Conservation (phyloP, 1,140 invertebrate genomes). For the Maniola jurtina region DNA sequence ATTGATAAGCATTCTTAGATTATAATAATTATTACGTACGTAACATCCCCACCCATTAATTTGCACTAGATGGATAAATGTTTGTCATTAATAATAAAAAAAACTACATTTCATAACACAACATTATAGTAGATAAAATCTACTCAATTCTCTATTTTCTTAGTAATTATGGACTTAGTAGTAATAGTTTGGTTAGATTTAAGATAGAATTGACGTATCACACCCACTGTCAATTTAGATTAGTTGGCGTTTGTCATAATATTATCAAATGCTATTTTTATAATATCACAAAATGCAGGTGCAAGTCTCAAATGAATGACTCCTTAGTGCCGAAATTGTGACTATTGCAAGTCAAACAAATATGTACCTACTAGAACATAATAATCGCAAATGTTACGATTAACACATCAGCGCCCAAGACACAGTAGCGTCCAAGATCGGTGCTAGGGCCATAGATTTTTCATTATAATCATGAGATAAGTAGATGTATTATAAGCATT, state of each 20-base stretch:
- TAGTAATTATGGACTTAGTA: constrained; percentile 53
- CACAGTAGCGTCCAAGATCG: too few relatives aligned
- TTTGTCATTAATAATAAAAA: constrained; percentile 48
- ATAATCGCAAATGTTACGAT: too few relatives aligned
- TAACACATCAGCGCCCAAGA: too few relatives aligned
- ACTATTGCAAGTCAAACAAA: too few relatives aligned
- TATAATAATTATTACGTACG: constrained; percentile 34
- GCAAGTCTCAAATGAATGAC: constrained; percentile 64
- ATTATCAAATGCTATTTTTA: constrained; percentile 44
- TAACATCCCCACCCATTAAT: constrained; percentile 50
- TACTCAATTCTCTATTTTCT: constrained; percentile 58
- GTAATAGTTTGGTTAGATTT: constrained; percentile 50
- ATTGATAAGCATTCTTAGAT: constrained; percentile 58
- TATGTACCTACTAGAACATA: too few relatives aligned
- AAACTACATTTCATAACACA: constrained; percentile 17
- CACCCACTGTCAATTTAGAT: constrained; percentile 45
- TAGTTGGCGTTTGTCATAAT: constrained; percentile 43
- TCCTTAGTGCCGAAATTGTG: too few relatives aligned
- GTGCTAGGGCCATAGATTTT: constrained; percentile 26
- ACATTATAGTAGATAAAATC: constrained; percentile 65
- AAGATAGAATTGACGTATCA: constrained; percentile 54
- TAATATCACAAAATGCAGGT: constrained; percentile 49
- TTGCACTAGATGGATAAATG: constrained; percentile 49
- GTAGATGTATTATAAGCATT: constrained; percentile 45
- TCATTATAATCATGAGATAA: constrained; percentile 29